These are phyloP conservation scores for Drosophila watanabei DNA, from an alignment of 1,140 invertebrate species.

Conservation along the genomic window DNA sequence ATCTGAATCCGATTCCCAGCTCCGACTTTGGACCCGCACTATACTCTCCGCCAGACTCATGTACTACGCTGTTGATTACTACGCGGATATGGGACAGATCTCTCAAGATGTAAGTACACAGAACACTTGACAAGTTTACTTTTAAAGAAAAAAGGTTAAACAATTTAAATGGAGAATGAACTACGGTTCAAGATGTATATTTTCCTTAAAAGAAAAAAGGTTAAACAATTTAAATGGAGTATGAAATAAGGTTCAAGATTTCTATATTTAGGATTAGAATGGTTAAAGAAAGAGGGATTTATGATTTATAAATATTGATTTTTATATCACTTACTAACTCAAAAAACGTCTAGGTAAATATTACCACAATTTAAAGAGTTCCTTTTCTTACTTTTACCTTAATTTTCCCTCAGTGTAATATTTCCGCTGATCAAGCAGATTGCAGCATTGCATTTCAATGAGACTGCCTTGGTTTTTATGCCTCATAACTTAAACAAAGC, in stretches of 20 bases:
- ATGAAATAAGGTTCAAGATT: no score
- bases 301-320: no score
- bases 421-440: conserved; percentile 12
- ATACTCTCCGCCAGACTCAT: conserved; percentile 51
- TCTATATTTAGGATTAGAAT: no score
- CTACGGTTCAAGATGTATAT: no score
- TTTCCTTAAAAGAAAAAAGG: background rate
- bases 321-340: no score
- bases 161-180: no score
- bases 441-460: conserved; percentile 3
- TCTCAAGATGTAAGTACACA: conserved; percentile 80
- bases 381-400: background rate
- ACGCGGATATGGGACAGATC: conserved; percentile 84
- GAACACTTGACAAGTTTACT: background rate
- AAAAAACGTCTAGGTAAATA: background rate
- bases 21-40: conserved; percentile 9
- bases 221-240: background rate
- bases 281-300: no score
- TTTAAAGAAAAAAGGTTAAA: background rate
- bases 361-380: background rate
- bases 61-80: conserved; percentile 82
- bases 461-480: conserved; percentile 19
- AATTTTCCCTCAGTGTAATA: background rate
- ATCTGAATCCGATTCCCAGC: conserved; percentile 18
- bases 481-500: conserved; percentile 12